Conservation (phyloP, 2,888 invertebrate species). For the Nematopogon swammerdamellus region DNA sequence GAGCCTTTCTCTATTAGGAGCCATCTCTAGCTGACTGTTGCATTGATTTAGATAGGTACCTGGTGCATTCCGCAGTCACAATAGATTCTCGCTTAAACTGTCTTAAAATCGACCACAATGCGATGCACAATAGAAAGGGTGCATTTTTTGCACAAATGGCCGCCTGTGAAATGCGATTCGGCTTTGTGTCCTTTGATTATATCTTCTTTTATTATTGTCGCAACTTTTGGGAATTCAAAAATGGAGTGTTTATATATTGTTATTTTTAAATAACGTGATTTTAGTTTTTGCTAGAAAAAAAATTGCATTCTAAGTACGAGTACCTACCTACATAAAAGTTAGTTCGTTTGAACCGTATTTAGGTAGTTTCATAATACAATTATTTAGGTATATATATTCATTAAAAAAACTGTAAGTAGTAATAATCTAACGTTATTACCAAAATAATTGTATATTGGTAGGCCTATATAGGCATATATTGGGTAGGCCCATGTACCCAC, state of each 20-base stretch:
- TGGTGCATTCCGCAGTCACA: slow-evolving; percentile 30
- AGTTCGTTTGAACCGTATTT: too few relatives aligned
- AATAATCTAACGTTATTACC: too few relatives aligned
- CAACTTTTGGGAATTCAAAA: not conserved
- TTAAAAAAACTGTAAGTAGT: too few relatives aligned
- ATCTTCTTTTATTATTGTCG: not conserved
- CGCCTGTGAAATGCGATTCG: slow-evolving; percentile 39
- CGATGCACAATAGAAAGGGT: slow-evolving; percentile 20
- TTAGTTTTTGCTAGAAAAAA: too few relatives aligned
- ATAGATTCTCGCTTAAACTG: slow-evolving; percentile 22
- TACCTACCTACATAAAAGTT: too few relatives aligned
- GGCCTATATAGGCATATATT: too few relatives aligned
- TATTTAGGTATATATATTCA: too few relatives aligned
- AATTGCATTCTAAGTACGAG: too few relatives aligned
- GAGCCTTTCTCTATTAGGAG: slow-evolving; percentile 13
- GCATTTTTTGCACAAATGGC: slow-evolving; percentile 18
- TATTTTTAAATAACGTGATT: not conserved
- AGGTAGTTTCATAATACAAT: too few relatives aligned
- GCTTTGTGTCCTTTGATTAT: slow-evolving; percentile 9
- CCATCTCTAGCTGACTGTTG: slow-evolving; percentile 26
- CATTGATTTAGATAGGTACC: slow-evolving; percentile 30
- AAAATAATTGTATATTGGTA: too few relatives aligned
- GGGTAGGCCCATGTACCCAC: too few relatives aligned
- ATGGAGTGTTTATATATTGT: not conserved
- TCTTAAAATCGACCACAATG: slow-evolving; percentile 47